These are phyloP conservation scores for Rhinoderma darwinii DNA, from an alignment of 2,113 vertebrate species.

Conservation along the genomic window DNA sequence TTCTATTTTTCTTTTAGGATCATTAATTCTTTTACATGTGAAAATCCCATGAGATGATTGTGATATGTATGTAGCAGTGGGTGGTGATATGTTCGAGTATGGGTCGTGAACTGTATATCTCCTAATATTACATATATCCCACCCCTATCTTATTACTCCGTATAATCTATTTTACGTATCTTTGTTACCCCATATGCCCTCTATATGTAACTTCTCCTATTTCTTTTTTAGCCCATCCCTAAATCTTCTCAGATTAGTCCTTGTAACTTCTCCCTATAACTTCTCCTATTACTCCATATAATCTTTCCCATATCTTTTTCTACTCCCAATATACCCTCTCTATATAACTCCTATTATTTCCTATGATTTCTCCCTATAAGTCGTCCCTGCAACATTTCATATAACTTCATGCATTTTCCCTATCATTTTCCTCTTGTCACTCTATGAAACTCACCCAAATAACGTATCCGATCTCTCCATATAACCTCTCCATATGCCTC, in stretches of 20 bases:
- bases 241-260: neutral
- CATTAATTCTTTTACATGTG: neutral
- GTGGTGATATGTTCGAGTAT: neutral
- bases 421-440: neutral
- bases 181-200: conserved; percentile 10
- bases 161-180: neutral
- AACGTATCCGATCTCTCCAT: neutral
- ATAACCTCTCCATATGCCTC: neutral
- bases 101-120: neutral
- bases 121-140: neutral
- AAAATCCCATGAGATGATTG: neutral
- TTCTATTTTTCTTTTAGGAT: neutral
- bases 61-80: neutral
- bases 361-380: neutral
- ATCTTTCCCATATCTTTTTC: neutral
- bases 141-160: neutral
- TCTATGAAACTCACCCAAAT: neutral
- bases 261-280: neutral
- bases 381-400: no score
- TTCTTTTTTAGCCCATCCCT: no score
- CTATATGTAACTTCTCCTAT: neutral
- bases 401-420: no score
- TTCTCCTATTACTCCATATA: neutral
- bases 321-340: conserved; percentile 5
- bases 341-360: neutral